Evolutionary conservation across 2,797 vertebrate species (phyloP), one percentile per base, ranked within the genome.

Genomic region (Lepilemur ruficaudatus): DNA sequence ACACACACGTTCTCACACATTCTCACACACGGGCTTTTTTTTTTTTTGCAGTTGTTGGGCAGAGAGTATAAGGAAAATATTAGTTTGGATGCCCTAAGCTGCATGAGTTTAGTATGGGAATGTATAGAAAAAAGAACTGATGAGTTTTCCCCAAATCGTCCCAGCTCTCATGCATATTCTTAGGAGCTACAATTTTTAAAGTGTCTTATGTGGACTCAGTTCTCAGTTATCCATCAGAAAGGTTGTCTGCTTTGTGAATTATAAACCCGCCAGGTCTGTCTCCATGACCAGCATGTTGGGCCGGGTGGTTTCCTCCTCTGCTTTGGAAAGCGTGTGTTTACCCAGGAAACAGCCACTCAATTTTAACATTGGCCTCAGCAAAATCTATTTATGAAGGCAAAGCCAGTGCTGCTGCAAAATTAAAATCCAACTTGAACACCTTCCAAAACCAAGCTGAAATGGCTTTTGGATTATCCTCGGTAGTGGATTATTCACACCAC

Each of bases 391-490:
- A 76, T 35, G 80, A 96, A 96, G 67, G 83, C 83, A 97, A 97
- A 95, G 87, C 41, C 55, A 85, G 52, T 61, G 17, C 76, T 95
- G 72, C 83, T 90, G 43, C 50, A 93, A 96, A 98, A 97, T 96
- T 95, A 95, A 97, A 93, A 94, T 93, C 72, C 0, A 1, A 76
- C 86, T 94, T 97, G 96, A 93, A 96, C 30, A 70, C 65, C 55
- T 97, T 96, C 83, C 96, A 90, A 92, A 97, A 87, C 28, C 57
- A 96, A 95, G 63, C 32, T 41, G 76, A 93, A 97, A 97, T 96
- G 83, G n/a, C 78, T 96, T 97, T 94, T 88, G 93, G 97, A 94
- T 97, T 96, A 97, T 96, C 95, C 91, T 48, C 2, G 43, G 57
- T 61, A 57, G 72, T 91, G 72, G 91, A 96, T 97, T 96, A 98